phyloP scores from a whole-genome alignment of 2,113 vertebrate species.

The Nettapus auritus region DNA sequence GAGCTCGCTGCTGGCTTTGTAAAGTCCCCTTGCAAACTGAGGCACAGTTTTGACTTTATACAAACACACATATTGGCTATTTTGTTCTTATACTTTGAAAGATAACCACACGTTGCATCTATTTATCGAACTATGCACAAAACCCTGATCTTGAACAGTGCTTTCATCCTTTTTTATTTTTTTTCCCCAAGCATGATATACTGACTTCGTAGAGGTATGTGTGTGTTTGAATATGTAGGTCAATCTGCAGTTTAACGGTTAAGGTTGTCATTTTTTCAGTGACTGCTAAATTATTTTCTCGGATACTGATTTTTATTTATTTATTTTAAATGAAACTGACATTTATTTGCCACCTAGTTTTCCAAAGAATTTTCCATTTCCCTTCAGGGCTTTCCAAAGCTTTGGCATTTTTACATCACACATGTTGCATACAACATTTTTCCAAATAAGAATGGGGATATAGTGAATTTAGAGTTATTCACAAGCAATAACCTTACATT shows the following conservation, averaged over 20 bases:
- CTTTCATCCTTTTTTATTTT: background rate
- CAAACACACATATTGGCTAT: background rate
- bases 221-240: background rate
- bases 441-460: rapidly evolving
- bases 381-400: background rate
- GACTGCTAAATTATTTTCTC: background rate
- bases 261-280: background rate
- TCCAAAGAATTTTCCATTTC: background rate
- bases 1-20: background rate
- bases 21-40: background rate
- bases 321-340: background rate
- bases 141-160: background rate
- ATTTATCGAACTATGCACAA: background rate
- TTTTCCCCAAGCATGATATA: background rate
- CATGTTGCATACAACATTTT: background rate
- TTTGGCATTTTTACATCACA: background rate
- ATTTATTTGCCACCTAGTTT: background rate
- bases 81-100: background rate
- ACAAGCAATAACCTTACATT: background rate
- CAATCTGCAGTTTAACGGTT: background rate
- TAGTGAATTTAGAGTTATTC: background rate
- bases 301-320: background rate
- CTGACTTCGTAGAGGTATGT: background rate
- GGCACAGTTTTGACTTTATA: background rate
- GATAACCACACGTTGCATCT: background rate